Conservation (phyloP, 2,797 vertebrate species). For the Clarias platycephalus region DNA sequence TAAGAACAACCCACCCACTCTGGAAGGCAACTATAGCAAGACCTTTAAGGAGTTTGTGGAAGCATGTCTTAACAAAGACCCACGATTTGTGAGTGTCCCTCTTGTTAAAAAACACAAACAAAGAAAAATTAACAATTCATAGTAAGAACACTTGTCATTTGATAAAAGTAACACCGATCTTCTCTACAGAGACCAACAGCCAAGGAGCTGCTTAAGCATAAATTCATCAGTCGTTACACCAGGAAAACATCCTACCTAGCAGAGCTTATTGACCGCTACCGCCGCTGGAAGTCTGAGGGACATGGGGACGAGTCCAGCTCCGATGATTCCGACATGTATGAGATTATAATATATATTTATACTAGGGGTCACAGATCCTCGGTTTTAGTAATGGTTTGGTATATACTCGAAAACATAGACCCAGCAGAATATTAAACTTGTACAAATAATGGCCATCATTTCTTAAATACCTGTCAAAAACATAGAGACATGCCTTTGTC, state of each 20-base stretch:
- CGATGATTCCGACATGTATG: conserved; percentile 92
- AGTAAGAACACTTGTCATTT: background rate
- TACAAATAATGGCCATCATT: no score
- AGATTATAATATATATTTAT: background rate
- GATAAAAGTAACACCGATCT: background rate
- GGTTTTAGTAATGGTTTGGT: no score
- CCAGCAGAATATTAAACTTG: no score
- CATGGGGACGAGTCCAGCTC: conserved; percentile 96
- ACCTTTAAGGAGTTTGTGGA: conserved; percentile 88
- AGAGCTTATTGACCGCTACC: conserved; percentile 91
- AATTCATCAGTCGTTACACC: conserved; percentile 86
- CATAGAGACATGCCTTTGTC: no score
- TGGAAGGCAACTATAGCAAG: conserved; percentile 85
- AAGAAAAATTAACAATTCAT: background rate
- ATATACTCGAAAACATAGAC: no score
- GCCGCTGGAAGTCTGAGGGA: conserved; percentile 95
- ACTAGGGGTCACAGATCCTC: no score
- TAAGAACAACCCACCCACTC: conserved; percentile 83
- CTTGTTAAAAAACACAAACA: background rate
- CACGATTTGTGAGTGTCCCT: conserved; percentile 79
- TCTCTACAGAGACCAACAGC: conserved; percentile 80
- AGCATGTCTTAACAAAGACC: conserved; percentile 87
- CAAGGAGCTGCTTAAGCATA: conserved; percentile 85
- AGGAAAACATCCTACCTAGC: conserved; percentile 86
- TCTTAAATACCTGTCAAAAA: no score